These are phyloP conservation scores for Tenthredo livida DNA, from an alignment of 2,888 invertebrate genomes.

Conservation along the genomic window DNA sequence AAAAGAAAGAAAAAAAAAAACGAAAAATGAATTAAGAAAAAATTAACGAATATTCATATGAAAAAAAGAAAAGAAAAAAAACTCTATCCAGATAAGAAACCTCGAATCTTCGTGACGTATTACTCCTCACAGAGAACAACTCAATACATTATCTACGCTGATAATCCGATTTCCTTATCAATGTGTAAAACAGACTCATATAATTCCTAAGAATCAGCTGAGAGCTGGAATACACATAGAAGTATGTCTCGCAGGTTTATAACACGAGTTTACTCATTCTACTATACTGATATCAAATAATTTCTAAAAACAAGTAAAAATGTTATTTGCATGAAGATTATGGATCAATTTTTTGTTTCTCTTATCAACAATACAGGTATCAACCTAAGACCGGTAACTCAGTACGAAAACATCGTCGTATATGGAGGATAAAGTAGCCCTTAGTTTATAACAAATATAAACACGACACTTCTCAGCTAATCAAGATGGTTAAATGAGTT, in stretches of 20 bases:
- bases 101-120: neutral
- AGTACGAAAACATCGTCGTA: constrained; percentile 4
- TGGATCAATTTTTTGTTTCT: neutral
- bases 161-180: constrained; percentile 33
- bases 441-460: constrained; percentile 50
- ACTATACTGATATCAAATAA: neutral
- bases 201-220: neutral
- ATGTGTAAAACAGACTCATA: neutral
- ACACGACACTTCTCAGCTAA: neutral
- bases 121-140: neutral
- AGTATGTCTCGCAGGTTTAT: neutral
- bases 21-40: neutral
- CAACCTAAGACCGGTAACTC: constrained; percentile 4
- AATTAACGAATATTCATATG: neutral
- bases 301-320: neutral
- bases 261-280: neutral
- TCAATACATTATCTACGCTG: constrained; percentile 24
- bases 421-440: constrained; percentile 31
- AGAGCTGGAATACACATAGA: neutral
- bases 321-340: neutral
- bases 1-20: too few species aligned
- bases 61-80: neutral
- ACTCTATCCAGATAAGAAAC: neutral
- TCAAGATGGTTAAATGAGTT: constrained; percentile 41
- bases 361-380: constrained; percentile 31